These are phyloP conservation scores for Conus betulinus DNA, from an alignment of 1,140 invertebrate species.

Conservation along the genomic window DNA sequence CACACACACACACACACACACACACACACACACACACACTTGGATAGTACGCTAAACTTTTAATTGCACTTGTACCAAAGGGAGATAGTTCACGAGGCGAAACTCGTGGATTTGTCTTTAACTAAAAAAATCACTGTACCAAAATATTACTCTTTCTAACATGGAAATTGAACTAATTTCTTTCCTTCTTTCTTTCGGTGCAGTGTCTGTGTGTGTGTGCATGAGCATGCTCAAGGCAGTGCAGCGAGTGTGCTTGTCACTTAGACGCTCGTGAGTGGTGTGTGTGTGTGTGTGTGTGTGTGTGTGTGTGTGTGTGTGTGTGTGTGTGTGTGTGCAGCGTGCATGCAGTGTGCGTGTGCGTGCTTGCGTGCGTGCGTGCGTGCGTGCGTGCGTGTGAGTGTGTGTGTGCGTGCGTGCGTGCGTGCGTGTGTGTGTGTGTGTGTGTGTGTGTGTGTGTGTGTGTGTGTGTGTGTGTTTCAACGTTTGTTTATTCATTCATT, in stretches of 20 bases:
- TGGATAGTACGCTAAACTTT: no score
- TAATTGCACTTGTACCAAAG: no score
- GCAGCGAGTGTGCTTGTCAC: slow-evolving; percentile 29
- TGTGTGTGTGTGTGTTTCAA: not conserved
- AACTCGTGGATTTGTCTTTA: not conserved
- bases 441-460: slow-evolving; percentile 11
- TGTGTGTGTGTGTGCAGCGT: slow-evolving; percentile 12
- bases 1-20: no score
- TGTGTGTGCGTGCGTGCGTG: not conserved
- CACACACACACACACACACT: no score
- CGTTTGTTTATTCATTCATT: not conserved
- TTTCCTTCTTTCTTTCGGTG: not conserved
- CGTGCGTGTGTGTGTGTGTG: not conserved
- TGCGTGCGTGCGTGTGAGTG: slow-evolving; percentile 11
- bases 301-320: slow-evolving; percentile 17
- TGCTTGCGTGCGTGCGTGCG: not conserved
- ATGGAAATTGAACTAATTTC: not conserved
- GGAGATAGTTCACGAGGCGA: not conserved
- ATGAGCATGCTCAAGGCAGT: not conserved
- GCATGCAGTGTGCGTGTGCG: not conserved
- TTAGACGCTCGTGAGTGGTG: slow-evolving; percentile 26
- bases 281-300: slow-evolving; percentile 15
- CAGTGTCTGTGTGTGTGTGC: slow-evolving; percentile 15
- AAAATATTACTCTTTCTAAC: not conserved
- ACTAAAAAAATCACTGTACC: not conserved